phyloP scores from a whole-genome alignment of 1,140 invertebrate species.

The Lasioglossum albipes region DNA sequence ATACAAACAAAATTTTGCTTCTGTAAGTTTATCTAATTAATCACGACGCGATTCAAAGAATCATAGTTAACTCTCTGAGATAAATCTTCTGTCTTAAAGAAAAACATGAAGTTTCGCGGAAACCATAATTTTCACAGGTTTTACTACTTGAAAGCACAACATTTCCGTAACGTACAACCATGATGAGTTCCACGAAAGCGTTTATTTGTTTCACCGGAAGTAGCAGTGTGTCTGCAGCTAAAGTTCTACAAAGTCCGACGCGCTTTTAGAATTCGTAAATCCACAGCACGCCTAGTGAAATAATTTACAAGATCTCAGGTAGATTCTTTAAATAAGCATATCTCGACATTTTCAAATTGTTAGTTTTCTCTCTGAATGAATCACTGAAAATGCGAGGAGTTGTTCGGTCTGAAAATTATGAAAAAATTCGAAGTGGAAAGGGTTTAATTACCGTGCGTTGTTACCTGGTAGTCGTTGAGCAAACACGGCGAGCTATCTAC shows the following conservation, averaged over 20 bases:
- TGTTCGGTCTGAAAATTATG: too few species aligned
- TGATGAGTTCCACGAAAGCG: not conserved
- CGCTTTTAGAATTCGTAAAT: not conserved
- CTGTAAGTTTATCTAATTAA: not conserved
- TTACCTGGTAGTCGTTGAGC: not conserved
- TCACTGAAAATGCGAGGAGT: too few species aligned
- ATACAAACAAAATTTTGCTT: not conserved
- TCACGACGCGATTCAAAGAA: not conserved
- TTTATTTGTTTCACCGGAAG: not conserved
- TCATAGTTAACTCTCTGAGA: not conserved
- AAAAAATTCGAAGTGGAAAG: too few species aligned
- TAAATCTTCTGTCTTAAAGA: not conserved
- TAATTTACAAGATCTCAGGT: too few species aligned
- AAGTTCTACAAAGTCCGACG: not conserved
- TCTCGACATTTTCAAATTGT: too few species aligned
- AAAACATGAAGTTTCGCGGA: not conserved
- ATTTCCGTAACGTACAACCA: not conserved
- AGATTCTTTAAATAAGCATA: too few species aligned
- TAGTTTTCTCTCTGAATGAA: too few species aligned
- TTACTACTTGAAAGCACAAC: not conserved
- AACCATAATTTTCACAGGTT: not conserved
- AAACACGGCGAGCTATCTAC: constrained; percentile 5
- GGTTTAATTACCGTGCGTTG: constrained; percentile 20
- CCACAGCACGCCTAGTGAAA: not conserved
- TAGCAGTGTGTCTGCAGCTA: not conserved